Percentiles rank a stretch among this genome's conserved stretches.
Conservation (phyloP, 2,888 invertebrate species). For the Agrilus biguttatus region DNA sequence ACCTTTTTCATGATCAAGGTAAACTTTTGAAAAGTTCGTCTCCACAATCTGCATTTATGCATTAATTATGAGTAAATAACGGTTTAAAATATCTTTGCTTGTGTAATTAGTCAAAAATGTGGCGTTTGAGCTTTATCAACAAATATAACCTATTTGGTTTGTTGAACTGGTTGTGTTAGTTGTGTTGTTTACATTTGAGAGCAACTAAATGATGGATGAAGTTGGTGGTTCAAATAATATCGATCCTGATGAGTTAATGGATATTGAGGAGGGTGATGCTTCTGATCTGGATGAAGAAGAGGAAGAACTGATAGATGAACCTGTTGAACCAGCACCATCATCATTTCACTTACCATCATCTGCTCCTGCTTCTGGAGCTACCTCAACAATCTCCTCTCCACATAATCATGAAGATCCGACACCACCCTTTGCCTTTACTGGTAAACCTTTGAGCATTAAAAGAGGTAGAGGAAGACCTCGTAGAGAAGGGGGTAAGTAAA, state of each 20-base stretch:
- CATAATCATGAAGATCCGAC: constrained; percentile 37
- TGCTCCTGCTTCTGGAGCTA: constrained; percentile 52
- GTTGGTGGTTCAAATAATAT: constrained; percentile 21
- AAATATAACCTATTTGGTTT: background rate
- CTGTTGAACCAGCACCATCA: constrained; percentile 35
- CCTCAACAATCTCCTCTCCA: constrained; percentile 46
- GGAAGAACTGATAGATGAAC: constrained; percentile 39
- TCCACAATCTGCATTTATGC: too few relatives aligned
- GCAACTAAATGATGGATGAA: constrained; percentile 26
- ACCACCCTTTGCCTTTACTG: constrained; percentile 44
- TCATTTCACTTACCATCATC: constrained; percentile 32
- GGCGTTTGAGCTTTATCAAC: background rate
- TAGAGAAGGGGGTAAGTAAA: constrained; percentile 47
- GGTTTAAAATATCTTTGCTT: too few relatives aligned
- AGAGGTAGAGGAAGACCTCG: constrained; percentile 69
- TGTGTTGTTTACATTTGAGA: background rate
- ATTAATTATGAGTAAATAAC: too few relatives aligned
- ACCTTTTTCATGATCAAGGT: too few relatives aligned
- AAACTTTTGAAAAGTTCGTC: too few relatives aligned
- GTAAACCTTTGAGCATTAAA: constrained; percentile 48
- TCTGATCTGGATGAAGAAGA: constrained; percentile 64
- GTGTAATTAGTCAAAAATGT: background rate
- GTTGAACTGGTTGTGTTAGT: too few relatives aligned
- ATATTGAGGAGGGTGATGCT: constrained; percentile 58
- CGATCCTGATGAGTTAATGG: constrained; percentile 49